Evolutionary conservation across 2,797 vertebrate species (phyloP).

Genomic region (Synanceia verrucosa): DNA sequence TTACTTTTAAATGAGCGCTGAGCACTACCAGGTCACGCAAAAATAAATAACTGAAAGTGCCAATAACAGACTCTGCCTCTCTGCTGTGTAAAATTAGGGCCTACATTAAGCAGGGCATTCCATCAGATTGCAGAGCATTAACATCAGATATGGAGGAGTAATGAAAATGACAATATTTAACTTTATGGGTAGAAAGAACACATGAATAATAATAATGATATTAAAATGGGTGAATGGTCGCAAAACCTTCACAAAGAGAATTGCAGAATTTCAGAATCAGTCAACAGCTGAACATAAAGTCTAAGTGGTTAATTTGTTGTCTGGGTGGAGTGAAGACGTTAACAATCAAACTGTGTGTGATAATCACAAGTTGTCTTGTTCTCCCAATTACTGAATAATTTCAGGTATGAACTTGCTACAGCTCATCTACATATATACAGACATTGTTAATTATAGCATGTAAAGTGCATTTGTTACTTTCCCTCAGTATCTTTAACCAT

Average conservation of each 20-base stretch:
- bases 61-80: constrained; percentile 45
- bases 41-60: constrained; percentile 69
- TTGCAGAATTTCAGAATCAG: background rate
- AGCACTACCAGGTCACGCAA: constrained; percentile 61
- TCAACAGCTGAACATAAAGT: background rate
- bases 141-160: constrained; percentile 22
- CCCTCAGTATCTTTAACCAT: background rate
- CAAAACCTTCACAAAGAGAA: background rate
- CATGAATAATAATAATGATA: constrained; percentile 34
- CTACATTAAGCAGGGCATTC: constrained; percentile 52
- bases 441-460: background rate
- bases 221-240: background rate
- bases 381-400: background rate
- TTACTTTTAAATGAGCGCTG: constrained; percentile 56
- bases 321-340: background rate
- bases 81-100: constrained; percentile 34
- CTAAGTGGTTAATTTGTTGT: background rate
- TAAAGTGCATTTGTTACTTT: background rate
- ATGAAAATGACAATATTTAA: constrained; percentile 39
- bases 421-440: background rate
- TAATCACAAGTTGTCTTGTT: background rate
- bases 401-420: background rate
- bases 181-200: background rate
- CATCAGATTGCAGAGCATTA: constrained; percentile 49
- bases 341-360: background rate